phyloP scores from a whole-genome alignment of 2,113 vertebrate genomes.

The Esox niger region DNA sequence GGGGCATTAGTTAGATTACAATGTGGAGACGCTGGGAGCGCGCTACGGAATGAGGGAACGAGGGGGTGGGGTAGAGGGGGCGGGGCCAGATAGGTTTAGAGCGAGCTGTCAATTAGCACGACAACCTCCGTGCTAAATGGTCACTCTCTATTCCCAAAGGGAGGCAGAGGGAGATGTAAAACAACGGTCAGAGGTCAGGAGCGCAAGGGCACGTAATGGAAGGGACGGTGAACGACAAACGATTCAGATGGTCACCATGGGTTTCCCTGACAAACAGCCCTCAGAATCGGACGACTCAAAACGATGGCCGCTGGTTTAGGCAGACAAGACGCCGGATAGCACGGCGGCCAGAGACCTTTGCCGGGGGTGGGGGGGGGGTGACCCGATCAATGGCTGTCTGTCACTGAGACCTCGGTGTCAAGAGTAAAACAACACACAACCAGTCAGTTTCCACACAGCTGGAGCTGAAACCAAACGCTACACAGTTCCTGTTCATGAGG shows the following conservation, averaged over 20 bases:
- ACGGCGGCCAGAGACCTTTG: too few species aligned
- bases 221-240: background rate
- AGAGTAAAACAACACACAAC: too few species aligned
- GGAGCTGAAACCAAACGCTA: too few species aligned
- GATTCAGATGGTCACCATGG: conserved; percentile 2
- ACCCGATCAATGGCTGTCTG: too few species aligned
- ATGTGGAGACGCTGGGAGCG: conserved; percentile 39
- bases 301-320: background rate
- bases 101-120: conserved; percentile 31
- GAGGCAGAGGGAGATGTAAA: conserved; percentile 9
- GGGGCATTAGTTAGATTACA: conserved; percentile 79
- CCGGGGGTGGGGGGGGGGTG: too few species aligned
- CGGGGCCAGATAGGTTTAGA: conserved; percentile 27
- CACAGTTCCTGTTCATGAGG: too few species aligned
- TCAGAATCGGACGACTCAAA: background rate
- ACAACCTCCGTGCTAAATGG: conserved; percentile 28
- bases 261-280: background rate
- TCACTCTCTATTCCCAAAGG: background rate
- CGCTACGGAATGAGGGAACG: too few species aligned
- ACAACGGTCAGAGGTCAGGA: background rate
- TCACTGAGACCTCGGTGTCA: too few species aligned
- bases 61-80: background rate
- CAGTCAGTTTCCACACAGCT: too few species aligned
- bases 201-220: background rate
- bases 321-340: background rate